Evolutionary conservation across 2,888 invertebrate genomes (phyloP), one percentile per base, ranked within the genome.

Genomic region (Boloria selene): DNA sequence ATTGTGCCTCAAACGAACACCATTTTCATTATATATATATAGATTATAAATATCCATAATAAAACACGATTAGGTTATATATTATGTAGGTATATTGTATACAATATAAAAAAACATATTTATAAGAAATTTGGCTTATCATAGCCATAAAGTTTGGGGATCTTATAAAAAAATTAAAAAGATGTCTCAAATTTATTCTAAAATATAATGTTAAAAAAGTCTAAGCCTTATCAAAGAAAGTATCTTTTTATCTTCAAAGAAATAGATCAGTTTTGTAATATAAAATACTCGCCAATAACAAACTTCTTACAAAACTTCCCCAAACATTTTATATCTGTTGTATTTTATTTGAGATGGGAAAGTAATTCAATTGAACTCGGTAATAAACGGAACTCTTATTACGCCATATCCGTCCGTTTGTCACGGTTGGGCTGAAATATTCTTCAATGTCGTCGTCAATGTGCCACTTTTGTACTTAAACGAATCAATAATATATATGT

Each of bases 141-240:
- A 38, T 38, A 38, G 7, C 31, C 31, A 38, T 38, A 38, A 26
- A 45, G 16, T 56, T 56, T 5, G n/a, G 26, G 22, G 22, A 22
- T 45, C 56, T 56, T 22, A 16, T 22, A 45, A 26, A 56, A 22
- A 45, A 13, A n/a, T 5, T 44, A 44, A 55, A 56, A 45, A 45
- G 7, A 45, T 45, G 22, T n/a, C 44, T 45, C 10, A 2, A 10
- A 10, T 38, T 38, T 7, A 38, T 38, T 45, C 56, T 56, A 22
- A 44, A 45, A 56, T n/a, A 22, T 18, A 45, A 22, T 45, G 56
- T 42, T 7, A 38, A 38, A 54, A 54, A 42, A 38, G 17, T 54
- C 18, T 56, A 45, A 56, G n/a, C 45, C 44, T 56, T 56, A 56
- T 45, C 56, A 56, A 56, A 56, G 22, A 56, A 56, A 56, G 45